Percentiles rank a stretch among this genome's conserved stretches.
Conservation (phyloP, 2,797 vertebrate genomes). For the Pampus argenteus region DNA sequence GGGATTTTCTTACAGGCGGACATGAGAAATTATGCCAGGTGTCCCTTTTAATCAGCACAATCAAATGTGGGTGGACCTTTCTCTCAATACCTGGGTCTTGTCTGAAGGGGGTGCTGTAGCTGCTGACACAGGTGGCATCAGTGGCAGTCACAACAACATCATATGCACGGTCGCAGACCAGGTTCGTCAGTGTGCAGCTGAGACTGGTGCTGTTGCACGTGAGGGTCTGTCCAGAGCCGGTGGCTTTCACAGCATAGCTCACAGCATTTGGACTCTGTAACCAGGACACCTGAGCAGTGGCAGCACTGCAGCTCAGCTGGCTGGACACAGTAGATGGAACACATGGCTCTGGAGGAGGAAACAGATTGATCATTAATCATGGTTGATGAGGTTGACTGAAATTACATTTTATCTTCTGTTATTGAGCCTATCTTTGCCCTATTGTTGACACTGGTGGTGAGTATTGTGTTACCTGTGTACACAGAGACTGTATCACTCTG, state of each 20-base stretch:
- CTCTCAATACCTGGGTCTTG: slow-evolving; percentile 74
- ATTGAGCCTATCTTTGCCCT: not conserved
- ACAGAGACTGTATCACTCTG: slow-evolving; percentile 60
- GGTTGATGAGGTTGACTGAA: not conserved
- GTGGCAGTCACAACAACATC: slow-evolving; percentile 67
- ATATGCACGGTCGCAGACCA: slow-evolving; percentile 75
- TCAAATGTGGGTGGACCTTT: not conserved
- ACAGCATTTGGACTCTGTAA: slow-evolving; percentile 51
- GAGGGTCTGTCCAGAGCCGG: slow-evolving; percentile 35
- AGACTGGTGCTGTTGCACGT: slow-evolving; percentile 58
- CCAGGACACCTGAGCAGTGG: slow-evolving; percentile 65
- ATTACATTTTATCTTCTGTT: too few species aligned
- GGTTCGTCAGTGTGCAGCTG: slow-evolving; percentile 68
- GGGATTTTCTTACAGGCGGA: too few species aligned
- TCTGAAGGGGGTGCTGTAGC: slow-evolving; percentile 55
- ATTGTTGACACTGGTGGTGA: not conserved
- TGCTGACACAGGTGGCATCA: slow-evolving; percentile 74
- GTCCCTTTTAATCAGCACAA: not conserved
- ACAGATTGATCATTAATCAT: not conserved
- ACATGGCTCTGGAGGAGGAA: slow-evolving; percentile 69
- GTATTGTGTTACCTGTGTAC: slow-evolving; percentile 66
- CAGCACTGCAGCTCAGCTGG: slow-evolving; percentile 53
- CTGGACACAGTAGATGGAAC: slow-evolving; percentile 63
- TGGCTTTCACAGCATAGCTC: slow-evolving; percentile 62
- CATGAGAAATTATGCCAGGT: not conserved